Conservation (phyloP, 2,113 vertebrate genomes). For the Xiphophorus hellerii region DNA sequence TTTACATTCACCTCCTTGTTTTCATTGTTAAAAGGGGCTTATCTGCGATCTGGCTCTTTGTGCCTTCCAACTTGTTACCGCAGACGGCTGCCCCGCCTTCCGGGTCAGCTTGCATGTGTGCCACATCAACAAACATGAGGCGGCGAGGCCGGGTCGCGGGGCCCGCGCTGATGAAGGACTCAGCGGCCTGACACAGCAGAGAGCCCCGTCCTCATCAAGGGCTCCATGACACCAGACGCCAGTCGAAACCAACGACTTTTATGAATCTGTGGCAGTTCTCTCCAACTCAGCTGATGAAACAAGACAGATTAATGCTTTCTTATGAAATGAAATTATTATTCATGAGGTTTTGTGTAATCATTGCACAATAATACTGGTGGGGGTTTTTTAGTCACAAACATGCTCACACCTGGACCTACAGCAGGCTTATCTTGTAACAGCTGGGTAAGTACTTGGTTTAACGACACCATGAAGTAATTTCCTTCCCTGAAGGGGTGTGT, state of each 20-base stretch:
- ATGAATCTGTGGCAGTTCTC: conserved; percentile 25
- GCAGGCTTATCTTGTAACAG: conserved; percentile 39
- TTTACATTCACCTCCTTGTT: conserved; percentile 59
- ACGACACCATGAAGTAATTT: conserved; percentile 32
- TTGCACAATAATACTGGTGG: neutral
- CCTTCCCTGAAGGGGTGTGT: conserved; percentile 28
- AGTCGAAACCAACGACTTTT: conserved; percentile 23
- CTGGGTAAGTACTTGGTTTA: conserved; percentile 34
- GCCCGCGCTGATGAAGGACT: conserved; percentile 8
- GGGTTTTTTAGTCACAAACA: neutral
- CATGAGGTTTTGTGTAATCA: neutral
- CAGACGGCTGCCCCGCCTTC: conserved; percentile 31
- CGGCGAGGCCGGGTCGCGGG: neutral
- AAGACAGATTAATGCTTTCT: conserved; percentile 10
- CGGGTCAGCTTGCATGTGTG: conserved; percentile 9
- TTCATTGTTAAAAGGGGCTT: conserved; percentile 57
- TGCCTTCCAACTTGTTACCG: conserved; percentile 47
- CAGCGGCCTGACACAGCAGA: neutral
- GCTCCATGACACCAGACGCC: conserved; percentile 30
- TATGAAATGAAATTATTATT: neutral
- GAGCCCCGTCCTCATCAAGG: conserved; percentile 9
- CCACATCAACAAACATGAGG: conserved; percentile 2
- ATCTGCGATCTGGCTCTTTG: conserved; percentile 53
- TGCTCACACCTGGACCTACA: conserved; percentile 23
- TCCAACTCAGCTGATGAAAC: conserved; percentile 15